Conservation (phyloP, 1,140 invertebrate species). For the Acromyrmex echinatior region DNA sequence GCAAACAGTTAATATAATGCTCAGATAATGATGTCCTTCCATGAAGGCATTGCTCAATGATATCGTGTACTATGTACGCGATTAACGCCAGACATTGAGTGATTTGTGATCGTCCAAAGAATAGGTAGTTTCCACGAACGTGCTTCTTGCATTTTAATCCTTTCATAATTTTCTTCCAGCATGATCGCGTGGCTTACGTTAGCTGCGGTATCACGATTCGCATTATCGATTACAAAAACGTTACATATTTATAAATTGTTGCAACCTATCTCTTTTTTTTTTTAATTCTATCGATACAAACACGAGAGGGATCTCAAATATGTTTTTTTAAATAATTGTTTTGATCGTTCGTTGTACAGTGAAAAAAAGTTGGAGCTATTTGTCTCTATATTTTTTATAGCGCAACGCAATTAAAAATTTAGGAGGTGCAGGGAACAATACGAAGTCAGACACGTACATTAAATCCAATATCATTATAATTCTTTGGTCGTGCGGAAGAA, state of each 20-base stretch:
- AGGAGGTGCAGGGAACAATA: constrained; percentile 7
- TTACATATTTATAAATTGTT: constrained; percentile 66
- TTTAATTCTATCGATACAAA: background rate
- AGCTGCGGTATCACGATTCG: constrained; percentile 25
- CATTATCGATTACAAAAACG: constrained; percentile 49
- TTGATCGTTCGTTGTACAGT: background rate
- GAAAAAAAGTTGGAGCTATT: background rate
- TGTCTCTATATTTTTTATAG: background rate
- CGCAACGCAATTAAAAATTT: constrained; percentile 35
- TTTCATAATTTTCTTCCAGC: constrained; percentile 46
- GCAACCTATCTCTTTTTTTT: constrained; percentile 5
- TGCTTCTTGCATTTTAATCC: constrained; percentile 58
- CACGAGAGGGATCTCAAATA: background rate
- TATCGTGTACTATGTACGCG: constrained; percentile 19
- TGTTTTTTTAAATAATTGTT: constrained; percentile 17
- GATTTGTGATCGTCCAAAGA: constrained; percentile 57
- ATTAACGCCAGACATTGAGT: constrained; percentile 54
- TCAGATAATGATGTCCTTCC: constrained; percentile 41
- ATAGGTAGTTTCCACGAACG: constrained; percentile 46
- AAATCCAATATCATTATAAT: constrained; percentile 79
- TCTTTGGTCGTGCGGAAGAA: constrained; percentile 79
- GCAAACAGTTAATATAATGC: constrained; percentile 13
- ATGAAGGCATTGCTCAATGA: constrained; percentile 52
- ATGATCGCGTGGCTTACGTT: constrained; percentile 26
- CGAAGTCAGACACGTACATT: constrained; percentile 18